A percentile compares a stretch with the other conserved stretches of the same genome.
phyloP scores from a whole-genome alignment of 2,888 invertebrate species.

The Tenthredo livida region DNA sequence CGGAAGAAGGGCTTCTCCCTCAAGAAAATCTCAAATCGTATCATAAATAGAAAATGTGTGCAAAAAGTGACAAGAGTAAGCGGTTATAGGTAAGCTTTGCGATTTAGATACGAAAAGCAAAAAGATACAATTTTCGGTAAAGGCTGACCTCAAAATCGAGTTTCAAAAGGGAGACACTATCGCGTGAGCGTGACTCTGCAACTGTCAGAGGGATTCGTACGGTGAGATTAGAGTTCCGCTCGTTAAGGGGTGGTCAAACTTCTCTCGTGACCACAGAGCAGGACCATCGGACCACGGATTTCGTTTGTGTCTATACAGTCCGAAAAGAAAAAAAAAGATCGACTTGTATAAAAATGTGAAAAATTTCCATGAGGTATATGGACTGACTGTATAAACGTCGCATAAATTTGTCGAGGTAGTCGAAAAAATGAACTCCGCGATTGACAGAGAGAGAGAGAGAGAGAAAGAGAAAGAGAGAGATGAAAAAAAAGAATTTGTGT shows the following conservation, averaged over 20 bases:
- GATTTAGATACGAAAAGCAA: background rate
- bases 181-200: conserved; percentile 40
- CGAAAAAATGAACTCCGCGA: background rate
- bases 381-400: background rate
- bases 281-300: conserved; percentile 22
- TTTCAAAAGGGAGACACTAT: background rate
- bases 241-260: conserved; percentile 42
- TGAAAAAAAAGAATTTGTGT: background rate
- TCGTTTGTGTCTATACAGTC: background rate
- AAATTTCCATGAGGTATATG: background rate
- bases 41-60: background rate
- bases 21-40: background rate
- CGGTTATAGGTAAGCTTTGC: background rate
- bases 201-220: conserved; percentile 43
- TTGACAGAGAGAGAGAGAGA: background rate
- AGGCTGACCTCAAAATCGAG: background rate
- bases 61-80: background rate
- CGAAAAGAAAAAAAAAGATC: background rate
- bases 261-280: background rate
- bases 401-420: background rate
- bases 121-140: background rate
- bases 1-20: background rate
- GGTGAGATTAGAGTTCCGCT: conserved; percentile 44
- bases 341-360: background rate
- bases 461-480: no score